Conservation (phyloP, 2,888 invertebrate genomes). For the Drosophila subsilvestris region DNA sequence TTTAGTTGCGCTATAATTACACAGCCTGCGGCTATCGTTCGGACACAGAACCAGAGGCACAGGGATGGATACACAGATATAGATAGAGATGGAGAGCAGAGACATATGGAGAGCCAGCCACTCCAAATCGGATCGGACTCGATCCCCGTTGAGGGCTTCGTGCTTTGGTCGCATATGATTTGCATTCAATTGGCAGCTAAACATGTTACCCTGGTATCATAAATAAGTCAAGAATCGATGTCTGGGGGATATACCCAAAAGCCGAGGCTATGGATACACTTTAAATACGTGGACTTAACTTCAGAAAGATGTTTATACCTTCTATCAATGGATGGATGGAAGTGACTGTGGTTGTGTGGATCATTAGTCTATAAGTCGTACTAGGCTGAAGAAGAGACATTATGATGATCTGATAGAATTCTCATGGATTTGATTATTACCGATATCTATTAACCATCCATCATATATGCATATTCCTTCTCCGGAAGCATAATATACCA, state of each 20-base stretch:
- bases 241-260: not conserved
- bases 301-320: no score
- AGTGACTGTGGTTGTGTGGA: no score
- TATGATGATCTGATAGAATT: not conserved
- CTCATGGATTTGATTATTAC: no score
- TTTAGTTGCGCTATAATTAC: conserved; percentile 77
- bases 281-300: not conserved
- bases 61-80: not conserved
- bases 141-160: conserved; percentile 1
- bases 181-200: conserved; percentile 65
- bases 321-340: not conserved
- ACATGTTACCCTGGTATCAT: conserved; percentile 47
- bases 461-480: not conserved
- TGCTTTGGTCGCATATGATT: conserved; percentile 63
- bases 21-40: conserved; percentile 59
- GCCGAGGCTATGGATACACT: conserved; percentile 14
- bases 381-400: no score
- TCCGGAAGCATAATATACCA: not conserved
- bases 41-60: conserved; percentile 44
- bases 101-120: conserved; percentile 31
- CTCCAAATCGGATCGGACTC: conserved; percentile 26
- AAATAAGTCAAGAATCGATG: conserved; percentile 40
- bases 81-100: conserved; percentile 4
- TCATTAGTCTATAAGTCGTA: no score
- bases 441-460: not conserved